Percentiles rank a stretch among this genome's conserved stretches.
Conservation (phyloP, 2,888 invertebrate genomes). For the Cloeon dipterum region DNA sequence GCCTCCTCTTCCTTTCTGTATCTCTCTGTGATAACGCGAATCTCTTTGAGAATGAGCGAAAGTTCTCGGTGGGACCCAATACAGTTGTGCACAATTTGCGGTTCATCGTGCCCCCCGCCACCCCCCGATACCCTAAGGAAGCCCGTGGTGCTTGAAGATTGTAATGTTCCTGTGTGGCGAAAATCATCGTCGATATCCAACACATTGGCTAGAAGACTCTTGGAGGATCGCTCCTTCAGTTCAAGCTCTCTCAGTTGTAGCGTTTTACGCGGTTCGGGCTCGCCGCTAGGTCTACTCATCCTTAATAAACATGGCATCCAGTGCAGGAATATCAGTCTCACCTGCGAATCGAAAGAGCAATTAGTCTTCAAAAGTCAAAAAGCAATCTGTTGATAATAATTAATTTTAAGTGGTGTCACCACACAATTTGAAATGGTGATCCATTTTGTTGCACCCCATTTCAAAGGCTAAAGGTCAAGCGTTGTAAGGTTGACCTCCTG, state of each 20-base stretch:
- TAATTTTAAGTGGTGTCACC: slow-evolving; percentile 2
- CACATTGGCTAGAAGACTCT: slow-evolving; percentile 87
- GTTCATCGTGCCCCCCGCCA: slow-evolving; percentile 17
- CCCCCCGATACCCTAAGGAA: slow-evolving; percentile 12
- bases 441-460: no score
- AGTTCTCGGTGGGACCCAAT: slow-evolving; percentile 85
- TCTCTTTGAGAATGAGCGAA: slow-evolving; percentile 81
- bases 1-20: slow-evolving; percentile 88
- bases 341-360: slow-evolving; percentile 26
- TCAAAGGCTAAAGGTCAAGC: no score
- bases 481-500: no score
- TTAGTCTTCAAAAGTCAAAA: slow-evolving; percentile 4
- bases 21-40: slow-evolving; percentile 76
- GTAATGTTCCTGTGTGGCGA: slow-evolving; percentile 45
- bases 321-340: slow-evolving; percentile 77
- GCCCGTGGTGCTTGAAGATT: slow-evolving; percentile 20
- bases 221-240: slow-evolving; percentile 77
- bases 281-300: slow-evolving; percentile 55
- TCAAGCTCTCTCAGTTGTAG: slow-evolving; percentile 66
- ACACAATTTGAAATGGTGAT: no score
- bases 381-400: slow-evolving; percentile 3
- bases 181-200: slow-evolving; percentile 95
- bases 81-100: slow-evolving; percentile 21
- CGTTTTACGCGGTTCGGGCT: slow-evolving; percentile 31
- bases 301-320: slow-evolving; percentile 94